Conservation (phyloP, 30 jellyfish, hydroid and myxozoan species). For the Sanderia malayensis region DNA sequence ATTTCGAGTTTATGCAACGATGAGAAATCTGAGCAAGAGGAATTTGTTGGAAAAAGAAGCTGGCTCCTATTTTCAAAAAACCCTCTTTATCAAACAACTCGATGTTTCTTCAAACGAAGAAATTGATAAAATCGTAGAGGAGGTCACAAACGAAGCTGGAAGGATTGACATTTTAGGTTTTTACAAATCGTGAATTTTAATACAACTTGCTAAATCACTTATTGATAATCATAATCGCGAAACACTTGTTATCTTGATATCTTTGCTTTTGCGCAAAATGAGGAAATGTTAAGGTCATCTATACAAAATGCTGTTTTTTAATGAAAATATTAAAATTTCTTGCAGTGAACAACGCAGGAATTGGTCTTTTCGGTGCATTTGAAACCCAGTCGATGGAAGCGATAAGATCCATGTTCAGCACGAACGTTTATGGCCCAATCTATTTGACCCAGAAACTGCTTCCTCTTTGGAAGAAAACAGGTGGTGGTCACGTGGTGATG, state of each 20-base stretch:
- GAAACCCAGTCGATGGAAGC: conserved; percentile 39
- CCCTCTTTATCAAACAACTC: conserved; percentile 35
- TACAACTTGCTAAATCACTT: too few species aligned
- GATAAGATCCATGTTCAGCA: conserved; percentile 26
- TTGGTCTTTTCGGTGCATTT: conserved; percentile 54
- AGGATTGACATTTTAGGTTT: conserved; percentile 48
- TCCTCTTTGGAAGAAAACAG: conserved; percentile 28
- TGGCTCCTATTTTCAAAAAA: conserved; percentile 4
- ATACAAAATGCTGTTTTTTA: too few species aligned
- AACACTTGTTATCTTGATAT: too few species aligned
- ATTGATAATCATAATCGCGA: too few species aligned
- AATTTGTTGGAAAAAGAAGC: conserved; percentile 41
- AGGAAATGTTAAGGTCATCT: too few species aligned
- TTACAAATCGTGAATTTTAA: too few species aligned
- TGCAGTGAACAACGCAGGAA: conserved; percentile 64
- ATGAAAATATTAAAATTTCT: too few species aligned
- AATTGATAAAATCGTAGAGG: conserved; percentile 30
- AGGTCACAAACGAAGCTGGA: conserved; percentile 17
- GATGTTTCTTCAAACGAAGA: conserved; percentile 45
- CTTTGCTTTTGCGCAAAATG: too few species aligned
- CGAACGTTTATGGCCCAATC: conserved; percentile 57
- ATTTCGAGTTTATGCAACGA: conserved; percentile 55
- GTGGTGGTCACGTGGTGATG: conserved; percentile 45
- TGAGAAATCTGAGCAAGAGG: conserved; percentile 20
- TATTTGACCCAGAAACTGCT: conserved; percentile 42